Conservation (phyloP, 2,113 vertebrate species). For the Sarotherodon lohbergeri region DNA sequence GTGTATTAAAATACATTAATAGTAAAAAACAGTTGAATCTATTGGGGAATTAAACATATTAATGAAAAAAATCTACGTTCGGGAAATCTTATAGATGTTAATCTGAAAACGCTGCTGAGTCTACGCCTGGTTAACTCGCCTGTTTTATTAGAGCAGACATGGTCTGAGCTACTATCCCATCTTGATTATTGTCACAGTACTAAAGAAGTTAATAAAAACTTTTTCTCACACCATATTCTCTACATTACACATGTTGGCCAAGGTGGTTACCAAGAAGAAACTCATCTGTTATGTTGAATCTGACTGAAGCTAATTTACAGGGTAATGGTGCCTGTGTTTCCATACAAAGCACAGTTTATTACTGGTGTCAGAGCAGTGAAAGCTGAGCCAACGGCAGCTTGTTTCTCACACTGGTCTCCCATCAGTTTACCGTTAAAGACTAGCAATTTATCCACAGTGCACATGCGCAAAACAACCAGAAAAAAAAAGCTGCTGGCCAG, state of each 20-base stretch:
- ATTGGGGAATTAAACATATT: neutral
- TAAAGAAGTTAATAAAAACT: neutral
- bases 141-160: neutral
- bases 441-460: neutral
- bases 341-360: neutral
- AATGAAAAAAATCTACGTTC: neutral
- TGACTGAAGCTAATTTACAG: neutral
- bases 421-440: neutral
- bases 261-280: neutral
- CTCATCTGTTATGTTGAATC: neutral
- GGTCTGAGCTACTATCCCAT: neutral
- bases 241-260: neutral
- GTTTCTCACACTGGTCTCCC: neutral
- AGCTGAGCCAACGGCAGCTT: neutral
- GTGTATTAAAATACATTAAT: neutral
- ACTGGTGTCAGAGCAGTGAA: neutral
- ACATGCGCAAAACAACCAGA: neutral
- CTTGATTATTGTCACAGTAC: neutral
- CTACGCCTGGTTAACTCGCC: no score
- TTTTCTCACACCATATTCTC: neutral
- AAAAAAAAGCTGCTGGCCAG: neutral
- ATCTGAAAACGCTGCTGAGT: neutral
- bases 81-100: neutral
- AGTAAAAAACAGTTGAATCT: neutral
- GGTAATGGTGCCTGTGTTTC: neutral